A percentile compares a stretch with the other conserved stretches of the same genome.
phyloP scores from a whole-genome alignment of 1,140 invertebrate species.

The Latrodectus geometricus region DNA sequence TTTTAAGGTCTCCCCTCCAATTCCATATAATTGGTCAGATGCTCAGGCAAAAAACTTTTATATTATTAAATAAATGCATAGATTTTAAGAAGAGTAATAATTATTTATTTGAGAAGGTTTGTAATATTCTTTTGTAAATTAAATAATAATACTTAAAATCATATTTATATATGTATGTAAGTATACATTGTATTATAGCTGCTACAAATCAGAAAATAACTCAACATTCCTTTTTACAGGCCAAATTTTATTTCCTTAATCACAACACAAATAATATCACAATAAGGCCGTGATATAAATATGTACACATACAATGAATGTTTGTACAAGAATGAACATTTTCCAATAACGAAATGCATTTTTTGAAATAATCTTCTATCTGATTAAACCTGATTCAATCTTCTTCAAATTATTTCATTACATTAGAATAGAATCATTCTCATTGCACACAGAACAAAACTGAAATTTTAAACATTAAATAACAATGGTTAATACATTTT shows the following conservation, averaged over 20 bases:
- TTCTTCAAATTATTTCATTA: not conserved
- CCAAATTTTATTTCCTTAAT: conserved; percentile 59
- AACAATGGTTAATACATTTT: not conserved
- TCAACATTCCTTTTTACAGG: not conserved
- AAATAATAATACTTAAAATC: not conserved
- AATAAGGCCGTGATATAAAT: conserved; percentile 53
- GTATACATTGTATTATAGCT: not conserved
- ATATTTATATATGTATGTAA: not conserved
- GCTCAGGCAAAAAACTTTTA: not conserved
- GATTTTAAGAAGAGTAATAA: not conserved
- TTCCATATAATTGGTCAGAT: too few species aligned
- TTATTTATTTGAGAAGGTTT: not conserved
- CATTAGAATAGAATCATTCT: conserved; percentile 2
- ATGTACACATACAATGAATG: conserved; percentile 54
- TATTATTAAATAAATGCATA: not conserved
- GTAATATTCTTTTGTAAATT: not conserved
- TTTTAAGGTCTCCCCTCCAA: too few species aligned
- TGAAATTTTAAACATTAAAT: not conserved
- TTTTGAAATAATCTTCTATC: conserved; percentile 9
- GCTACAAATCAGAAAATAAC: not conserved
- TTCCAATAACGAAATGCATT: conserved; percentile 1
- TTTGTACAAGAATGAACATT: conserved; percentile 57
- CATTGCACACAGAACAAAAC: conserved; percentile 42
- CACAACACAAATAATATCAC: conserved; percentile 60
- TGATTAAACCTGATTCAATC: conserved; percentile 7